phyloP scores from a whole-genome alignment of 2,113 vertebrate genomes.

The Chinchilla lanigera region DNA sequence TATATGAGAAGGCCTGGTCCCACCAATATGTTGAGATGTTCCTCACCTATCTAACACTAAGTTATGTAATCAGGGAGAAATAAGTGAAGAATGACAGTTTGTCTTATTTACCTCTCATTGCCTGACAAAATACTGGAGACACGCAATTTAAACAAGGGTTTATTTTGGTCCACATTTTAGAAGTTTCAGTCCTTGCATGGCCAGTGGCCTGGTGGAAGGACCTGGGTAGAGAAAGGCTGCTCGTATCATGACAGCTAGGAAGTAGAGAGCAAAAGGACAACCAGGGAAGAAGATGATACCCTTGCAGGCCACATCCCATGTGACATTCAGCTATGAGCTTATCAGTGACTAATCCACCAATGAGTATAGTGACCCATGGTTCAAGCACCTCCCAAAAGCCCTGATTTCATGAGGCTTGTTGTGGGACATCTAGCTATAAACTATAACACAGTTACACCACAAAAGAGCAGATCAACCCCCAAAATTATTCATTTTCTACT shows the following conservation, averaged over 20 bases:
- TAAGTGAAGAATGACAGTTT: neutral
- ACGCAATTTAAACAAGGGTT: neutral
- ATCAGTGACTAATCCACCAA: neutral
- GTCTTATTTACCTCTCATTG: neutral
- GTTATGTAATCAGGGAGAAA: neutral
- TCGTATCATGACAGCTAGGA: neutral
- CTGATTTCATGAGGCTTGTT: neutral
- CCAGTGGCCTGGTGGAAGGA: neutral
- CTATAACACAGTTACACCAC: neutral
- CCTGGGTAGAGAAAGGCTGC: neutral
- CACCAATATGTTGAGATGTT: neutral
- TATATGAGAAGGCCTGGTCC: neutral
- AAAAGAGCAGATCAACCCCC: neutral
- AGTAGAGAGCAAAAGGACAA: neutral
- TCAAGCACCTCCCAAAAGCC: neutral
- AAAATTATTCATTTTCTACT: neutral
- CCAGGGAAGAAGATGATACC: neutral
- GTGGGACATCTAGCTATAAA: neutral
- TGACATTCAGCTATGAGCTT: neutral
- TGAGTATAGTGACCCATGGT: neutral
- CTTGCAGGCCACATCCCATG: neutral
- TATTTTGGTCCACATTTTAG: neutral
- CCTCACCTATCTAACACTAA: neutral
- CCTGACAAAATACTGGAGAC: neutral
- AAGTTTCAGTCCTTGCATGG: neutral